Percentiles rank a stretch among this genome's conserved stretches.
phyloP scores from a whole-genome alignment of 2,797 vertebrate species.

The Tragopan temminckii region DNA sequence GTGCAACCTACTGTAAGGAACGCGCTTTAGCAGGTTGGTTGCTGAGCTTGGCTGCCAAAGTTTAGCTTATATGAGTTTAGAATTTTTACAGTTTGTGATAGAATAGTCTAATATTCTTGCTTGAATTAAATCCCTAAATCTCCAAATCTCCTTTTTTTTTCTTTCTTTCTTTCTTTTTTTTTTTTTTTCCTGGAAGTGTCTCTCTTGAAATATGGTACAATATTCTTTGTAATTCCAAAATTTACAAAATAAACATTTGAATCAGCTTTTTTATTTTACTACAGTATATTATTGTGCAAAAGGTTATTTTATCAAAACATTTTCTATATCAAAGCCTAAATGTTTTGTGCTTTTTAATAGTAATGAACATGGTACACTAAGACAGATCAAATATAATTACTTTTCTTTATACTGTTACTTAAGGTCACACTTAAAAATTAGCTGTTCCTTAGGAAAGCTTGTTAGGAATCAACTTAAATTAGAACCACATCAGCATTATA shows the following conservation, averaged over 20 bases:
- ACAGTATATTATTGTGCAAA: neutral
- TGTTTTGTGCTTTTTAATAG: neutral
- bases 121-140: neutral
- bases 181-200: neutral
- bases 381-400: neutral
- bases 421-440: neutral
- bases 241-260: neutral
- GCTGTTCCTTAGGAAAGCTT: neutral
- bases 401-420: neutral
- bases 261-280: neutral
- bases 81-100: neutral
- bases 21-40: no score
- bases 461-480: neutral
- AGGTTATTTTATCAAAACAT: neutral
- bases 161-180: neutral
- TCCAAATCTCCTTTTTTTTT: neutral
- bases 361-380: neutral
- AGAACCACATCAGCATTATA: neutral
- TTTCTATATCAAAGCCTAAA: neutral
- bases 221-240: neutral
- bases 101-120: neutral
- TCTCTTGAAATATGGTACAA: neutral
- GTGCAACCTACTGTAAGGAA: no score
- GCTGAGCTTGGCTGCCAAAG: neutral
- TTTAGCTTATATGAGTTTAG: neutral